Base-by-base conservation (phyloP, 2,113 vertebrate genomes). In the Microcebus jonahi region DNA sequence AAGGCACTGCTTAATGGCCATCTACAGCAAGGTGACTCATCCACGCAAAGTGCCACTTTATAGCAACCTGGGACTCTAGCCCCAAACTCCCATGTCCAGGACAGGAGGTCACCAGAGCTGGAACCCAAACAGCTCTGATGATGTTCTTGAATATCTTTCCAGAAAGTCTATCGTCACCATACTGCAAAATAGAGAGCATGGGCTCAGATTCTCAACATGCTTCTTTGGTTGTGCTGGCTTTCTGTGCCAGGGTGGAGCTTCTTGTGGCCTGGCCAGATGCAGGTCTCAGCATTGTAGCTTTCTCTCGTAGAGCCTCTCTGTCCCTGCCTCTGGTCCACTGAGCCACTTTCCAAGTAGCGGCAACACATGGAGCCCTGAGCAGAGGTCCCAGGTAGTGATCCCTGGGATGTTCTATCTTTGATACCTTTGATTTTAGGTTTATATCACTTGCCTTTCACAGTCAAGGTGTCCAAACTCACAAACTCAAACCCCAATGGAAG, bases 171-270 rank as follows among this genome's bases (percentile, higher is more conserved):
- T 8, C 15, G n/a, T 13, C n/a, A 5, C 48, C 45, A 0, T 48
- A 18, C 31, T 50, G 48, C 34, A n/a, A 34, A 59, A 57, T 0
- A 34, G 1, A 8, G 31, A 29, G 34, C 8, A 3, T 34, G n/a
- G 4, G 3, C 57, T 67, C 81, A 59, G 39, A 12, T 39, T 18
- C 55, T n/a, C 65, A 5, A 6, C 3, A 0, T 6, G 29, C 55
- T 42, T 23, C 12, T 23, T 14, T 31, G 7, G 5, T 11, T 4
- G 8, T 42, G 39, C 14, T 70, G 77, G 27, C 3, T 42, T 20
- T 50, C 27, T 53, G 25, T 31, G 42, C 71, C 0, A 0, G 7
- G 23, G 6, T 2, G 0, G 3, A 42, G 5, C 17, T 23, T 65
- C 50, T 12, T 8, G 0, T 8, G 31, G 42, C 17, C 63, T 55